Base-by-base conservation (phyloP, 2,888 invertebrate genomes). In the Meliscaeva auricollis region DNA sequence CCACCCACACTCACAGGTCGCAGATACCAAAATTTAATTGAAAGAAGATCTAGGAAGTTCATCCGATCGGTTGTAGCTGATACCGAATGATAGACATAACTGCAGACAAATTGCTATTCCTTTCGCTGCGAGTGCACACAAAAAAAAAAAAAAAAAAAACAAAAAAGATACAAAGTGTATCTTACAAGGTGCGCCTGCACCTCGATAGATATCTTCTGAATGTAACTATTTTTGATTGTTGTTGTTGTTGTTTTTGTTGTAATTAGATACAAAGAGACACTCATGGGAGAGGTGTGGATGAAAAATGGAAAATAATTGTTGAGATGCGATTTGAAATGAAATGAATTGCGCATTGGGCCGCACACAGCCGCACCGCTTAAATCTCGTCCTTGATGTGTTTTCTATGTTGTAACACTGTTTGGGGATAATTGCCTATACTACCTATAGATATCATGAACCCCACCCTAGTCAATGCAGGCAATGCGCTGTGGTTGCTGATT, bases 31-130 rank as follows among this genome's bases (percentile, higher is more conserved):
- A n/a, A 85, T 81, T 85, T 81, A 85, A 85, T 85, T 85, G 85
- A 85, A 85, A 81, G 76, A 76, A 66, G 81, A 85, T 85, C 85
- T 85, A 85, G 85, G 85, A 85, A 85, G 85, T 85, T 85, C 72
- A 73, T 69, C 72, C 80, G 85, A 80, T 85, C 84, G 76, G 46
- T 62, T 76, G 80, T 32, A 48, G 38, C 80, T 73, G 79, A 83
- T 83, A 79, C 60, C 69, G 15, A 44, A 74, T 80, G 80, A 85
- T 85, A 85, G 85, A 85, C 81, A 85, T 64, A 81, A 64, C 76
- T 81, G 80, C 76, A 69, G 85, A 85, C 85, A 85, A 85, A 85
- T 85, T 85, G 81, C 52, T 84, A 66, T 75, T 75, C 70, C 84
- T 75, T 80, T 79, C 52, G 79, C 56, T 66, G 30, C 17, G 35